Base-by-base conservation (phyloP, 2,797 vertebrate genomes). In the Chanos chanos region DNA sequence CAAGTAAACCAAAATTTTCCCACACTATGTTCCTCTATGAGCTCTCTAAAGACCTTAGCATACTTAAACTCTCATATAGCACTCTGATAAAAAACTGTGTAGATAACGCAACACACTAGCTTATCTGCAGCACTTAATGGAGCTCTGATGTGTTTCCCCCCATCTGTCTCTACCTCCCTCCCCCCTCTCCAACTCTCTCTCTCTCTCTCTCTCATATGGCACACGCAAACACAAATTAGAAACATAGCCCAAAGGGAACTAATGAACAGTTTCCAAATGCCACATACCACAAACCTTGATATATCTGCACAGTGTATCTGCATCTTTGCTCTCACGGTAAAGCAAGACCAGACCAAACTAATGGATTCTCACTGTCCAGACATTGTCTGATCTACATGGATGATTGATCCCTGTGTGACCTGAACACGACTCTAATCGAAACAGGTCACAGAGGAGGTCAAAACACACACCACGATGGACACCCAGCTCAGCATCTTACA, bases 1-100 rank as follows among this genome's bases (percentile, higher is more conserved):
- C 76, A 80, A 86, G 83, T 72, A 82, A 77, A 80, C n/a, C n/a
- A n/a, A 72, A 18, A 31, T 66, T 73, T 82, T 83, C 82, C 81
- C 81, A 86, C 70, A 73, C 68, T 30, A 4, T 36, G 57, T 74
- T 66, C 25, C 49, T 63, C 45, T 56, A 33, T 59, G 63, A 56
- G 47, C 54, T 64, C 49, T 22, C 30, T 9, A 33, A 41, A 50
- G 62, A 60, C 53, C 30, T n/a, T 61, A 63, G 64, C 61, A 52
- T 50, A 41, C 57, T 49, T 51, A 37, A 65, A 69, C 63, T 66
- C 65, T 40, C 39, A 70, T 49, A 27, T 31, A 16, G 13, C 51
- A 66, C 30, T 50, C 39, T 33, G 53, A 68, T 44, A 31, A 43
- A 48, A 45, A 70, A 31, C 8, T 43, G 8, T 50, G 37, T 40